Evolutionary conservation across 30 jellyfish, hydroid and myxozoan genomes (phyloP).

Genomic region (Cassiopea andromeda): DNA sequence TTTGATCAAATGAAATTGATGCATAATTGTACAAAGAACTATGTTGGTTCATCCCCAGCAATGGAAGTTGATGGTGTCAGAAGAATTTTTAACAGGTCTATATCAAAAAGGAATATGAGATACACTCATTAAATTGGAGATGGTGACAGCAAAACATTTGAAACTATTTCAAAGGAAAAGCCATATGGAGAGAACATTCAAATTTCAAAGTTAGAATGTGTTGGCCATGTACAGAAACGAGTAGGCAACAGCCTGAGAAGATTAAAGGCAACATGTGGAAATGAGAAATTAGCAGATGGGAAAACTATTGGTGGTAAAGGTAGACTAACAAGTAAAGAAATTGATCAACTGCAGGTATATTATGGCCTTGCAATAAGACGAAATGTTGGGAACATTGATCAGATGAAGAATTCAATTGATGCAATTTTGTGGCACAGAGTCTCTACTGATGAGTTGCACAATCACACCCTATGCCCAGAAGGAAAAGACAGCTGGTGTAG

Average conservation of each 20-base stretch:
- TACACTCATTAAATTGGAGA: slow-evolving; percentile 40
- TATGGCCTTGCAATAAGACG: slow-evolving; percentile 22
- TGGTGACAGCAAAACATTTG: slow-evolving; percentile 56
- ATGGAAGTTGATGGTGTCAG: slow-evolving; percentile 65
- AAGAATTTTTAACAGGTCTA: slow-evolving; percentile 36
- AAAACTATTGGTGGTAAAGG: slow-evolving; percentile 40
- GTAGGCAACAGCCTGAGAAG: slow-evolving; percentile 43
- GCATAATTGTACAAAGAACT: slow-evolving; percentile 5
- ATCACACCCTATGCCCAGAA: slow-evolving; percentile 1
- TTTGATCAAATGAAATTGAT: not conserved
- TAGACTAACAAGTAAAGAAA: slow-evolving; percentile 11
- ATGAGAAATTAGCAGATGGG: slow-evolving; percentile 18
- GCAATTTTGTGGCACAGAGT: slow-evolving; percentile 4
- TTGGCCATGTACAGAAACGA: slow-evolving; percentile 51
- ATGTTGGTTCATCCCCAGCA: slow-evolving; percentile 41
- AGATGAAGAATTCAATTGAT: not conserved
- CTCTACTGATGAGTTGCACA: slow-evolving; percentile 10
- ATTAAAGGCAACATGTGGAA: not conserved
- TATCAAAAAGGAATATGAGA: slow-evolving; percentile 18
- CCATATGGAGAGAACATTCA: slow-evolving; percentile 56
- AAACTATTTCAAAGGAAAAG: not conserved
- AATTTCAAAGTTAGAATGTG: slow-evolving; percentile 24
- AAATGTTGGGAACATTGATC: not conserved
- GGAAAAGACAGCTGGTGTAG: slow-evolving; percentile 14
- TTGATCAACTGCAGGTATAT: slow-evolving; percentile 39